phyloP scores from a whole-genome alignment of 2,113 vertebrate species.

The Laterallus jamaicensis region DNA sequence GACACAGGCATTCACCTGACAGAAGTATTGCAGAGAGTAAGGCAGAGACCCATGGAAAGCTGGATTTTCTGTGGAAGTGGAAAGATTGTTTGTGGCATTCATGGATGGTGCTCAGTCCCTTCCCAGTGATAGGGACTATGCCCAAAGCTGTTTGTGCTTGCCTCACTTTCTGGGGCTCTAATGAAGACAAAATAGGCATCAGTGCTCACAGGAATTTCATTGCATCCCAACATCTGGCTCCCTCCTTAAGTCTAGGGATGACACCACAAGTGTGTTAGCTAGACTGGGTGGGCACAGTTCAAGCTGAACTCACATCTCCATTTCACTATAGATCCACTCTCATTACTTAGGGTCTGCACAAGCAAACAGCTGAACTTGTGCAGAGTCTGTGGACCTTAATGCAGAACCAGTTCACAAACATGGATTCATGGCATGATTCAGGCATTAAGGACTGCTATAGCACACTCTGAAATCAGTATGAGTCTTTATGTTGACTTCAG shows the following conservation, averaged over 20 bases:
- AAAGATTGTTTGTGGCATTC: background rate
- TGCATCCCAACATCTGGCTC: background rate
- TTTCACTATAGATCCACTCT: background rate
- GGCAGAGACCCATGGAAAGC: background rate
- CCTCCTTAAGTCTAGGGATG: no score
- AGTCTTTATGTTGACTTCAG: background rate
- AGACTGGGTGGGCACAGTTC: background rate
- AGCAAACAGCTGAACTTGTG: rapidly evolving
- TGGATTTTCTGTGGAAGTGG: background rate
- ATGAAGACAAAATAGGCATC: background rate
- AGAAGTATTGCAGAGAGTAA: background rate
- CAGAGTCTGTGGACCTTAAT: rapidly evolving
- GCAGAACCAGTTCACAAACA: background rate
- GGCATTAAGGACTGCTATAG: background rate
- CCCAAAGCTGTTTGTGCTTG: background rate
- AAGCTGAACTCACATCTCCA: background rate
- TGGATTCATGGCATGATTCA: rapidly evolving
- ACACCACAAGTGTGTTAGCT: background rate
- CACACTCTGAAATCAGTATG: background rate
- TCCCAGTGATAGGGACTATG: rapidly evolving
- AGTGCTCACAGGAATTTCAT: background rate
- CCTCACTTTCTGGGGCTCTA: background rate
- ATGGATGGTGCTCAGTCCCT: background rate
- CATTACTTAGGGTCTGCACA: background rate
- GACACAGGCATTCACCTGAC: background rate